Conservation (phyloP, 2,888 invertebrate genomes). For the Ophion obscuratus region DNA sequence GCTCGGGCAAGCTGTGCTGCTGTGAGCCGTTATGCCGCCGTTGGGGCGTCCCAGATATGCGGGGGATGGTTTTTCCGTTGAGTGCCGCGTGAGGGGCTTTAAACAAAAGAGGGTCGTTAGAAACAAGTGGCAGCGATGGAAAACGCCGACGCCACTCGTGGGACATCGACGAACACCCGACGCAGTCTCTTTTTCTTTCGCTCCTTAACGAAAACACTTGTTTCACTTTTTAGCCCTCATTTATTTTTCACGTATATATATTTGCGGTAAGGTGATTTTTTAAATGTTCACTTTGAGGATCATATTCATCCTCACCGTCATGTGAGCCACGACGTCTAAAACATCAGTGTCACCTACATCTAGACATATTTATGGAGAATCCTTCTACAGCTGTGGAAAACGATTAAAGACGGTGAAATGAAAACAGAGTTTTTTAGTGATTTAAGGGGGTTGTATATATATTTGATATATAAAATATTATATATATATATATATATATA, state of each 20-base stretch:
- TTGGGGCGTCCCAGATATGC: constrained; percentile 32
- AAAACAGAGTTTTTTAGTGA: too few species aligned
- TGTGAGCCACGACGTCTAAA: too few species aligned
- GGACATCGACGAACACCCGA: constrained; percentile 77
- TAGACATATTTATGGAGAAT: too few species aligned
- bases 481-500: too few species aligned
- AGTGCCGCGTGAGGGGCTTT: constrained; percentile 74
- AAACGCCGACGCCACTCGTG: constrained; percentile 77
- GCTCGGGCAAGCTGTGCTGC: constrained; percentile 45
- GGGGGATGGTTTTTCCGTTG: constrained; percentile 59
- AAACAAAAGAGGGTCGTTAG: constrained; percentile 82
- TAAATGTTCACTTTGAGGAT: too few species aligned
- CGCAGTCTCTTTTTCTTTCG: constrained; percentile 43
- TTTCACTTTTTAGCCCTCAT: constrained; percentile 56
- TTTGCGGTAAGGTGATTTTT: too few species aligned
- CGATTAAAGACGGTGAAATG: too few species aligned
- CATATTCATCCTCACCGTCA: too few species aligned
- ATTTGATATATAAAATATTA: too few species aligned
- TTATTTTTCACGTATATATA: background rate
- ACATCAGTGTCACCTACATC: too few species aligned
- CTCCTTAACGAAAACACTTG: constrained; percentile 9
- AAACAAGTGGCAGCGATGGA: constrained; percentile 81
- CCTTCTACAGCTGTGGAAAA: too few species aligned
- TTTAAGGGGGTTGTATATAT: too few species aligned
- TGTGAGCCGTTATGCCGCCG: constrained; percentile 37